A percentile compares a stretch with the other conserved stretches of the same genome.
Evolutionary conservation across 2,113 vertebrate genomes (phyloP).

Genomic region (Antechinus stuartii): DNA sequence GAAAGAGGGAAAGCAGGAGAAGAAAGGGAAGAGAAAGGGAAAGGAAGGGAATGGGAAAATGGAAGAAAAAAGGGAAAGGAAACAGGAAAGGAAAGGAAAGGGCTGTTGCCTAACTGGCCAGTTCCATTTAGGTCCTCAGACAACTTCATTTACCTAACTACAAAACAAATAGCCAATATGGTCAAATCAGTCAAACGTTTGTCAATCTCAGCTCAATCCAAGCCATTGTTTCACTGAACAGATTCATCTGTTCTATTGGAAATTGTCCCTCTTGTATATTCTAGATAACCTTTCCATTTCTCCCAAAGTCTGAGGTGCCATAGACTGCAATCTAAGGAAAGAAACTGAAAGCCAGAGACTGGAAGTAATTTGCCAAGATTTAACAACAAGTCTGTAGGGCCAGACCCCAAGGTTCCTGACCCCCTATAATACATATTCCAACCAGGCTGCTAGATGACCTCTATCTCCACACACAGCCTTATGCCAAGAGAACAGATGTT

Average conservation of each 20-base stretch:
- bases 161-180: background rate
- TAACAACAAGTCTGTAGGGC: background rate
- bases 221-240: background rate
- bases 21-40: too few species aligned
- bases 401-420: background rate
- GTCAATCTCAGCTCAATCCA: background rate
- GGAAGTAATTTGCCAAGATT: background rate
- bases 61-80: background rate
- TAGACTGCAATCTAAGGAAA: background rate
- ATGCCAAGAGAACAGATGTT: background rate
- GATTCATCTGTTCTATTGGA: background rate
- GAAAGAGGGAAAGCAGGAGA: too few species aligned
- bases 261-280: background rate
- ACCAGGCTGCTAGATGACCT: background rate
- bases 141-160: background rate
- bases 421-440: background rate
- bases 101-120: too few species aligned
- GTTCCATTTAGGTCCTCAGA: background rate
- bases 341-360: background rate
- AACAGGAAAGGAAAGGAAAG: background rate
- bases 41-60: background rate
- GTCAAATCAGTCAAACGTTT: background rate
- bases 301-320: background rate
- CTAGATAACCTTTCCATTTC: background rate
- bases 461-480: background rate